Base-by-base conservation (phyloP, 1,140 invertebrate genomes). In the Zaprionus nigranus region DNA sequence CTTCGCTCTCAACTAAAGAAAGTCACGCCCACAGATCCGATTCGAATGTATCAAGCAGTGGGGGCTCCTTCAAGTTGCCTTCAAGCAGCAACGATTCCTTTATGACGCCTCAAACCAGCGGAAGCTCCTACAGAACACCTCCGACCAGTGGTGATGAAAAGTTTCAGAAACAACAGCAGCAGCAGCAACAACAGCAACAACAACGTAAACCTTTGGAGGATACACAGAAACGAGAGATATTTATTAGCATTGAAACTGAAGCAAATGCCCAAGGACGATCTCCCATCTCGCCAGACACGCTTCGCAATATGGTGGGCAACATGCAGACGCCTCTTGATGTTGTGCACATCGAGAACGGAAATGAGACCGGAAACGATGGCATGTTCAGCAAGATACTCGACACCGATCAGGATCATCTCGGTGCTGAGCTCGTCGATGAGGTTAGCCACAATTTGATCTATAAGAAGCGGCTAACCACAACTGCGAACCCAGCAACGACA, bases 161-260 rank as follows among this genome's bases (percentile, higher is more conserved):
- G 20, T 30, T 75, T 56, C 67, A 46, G 7, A 1, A 17, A 9
- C n/a, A 46, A 7, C 51, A 63, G 28, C 17, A 22, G 36, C 61
- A 26, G 40, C 30, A 40, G 15, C 5, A 40, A 46, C 15, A 17
- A 54, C 51, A 17, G 36, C 26, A 17, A 59, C 53, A 17, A 28
- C 26, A 34, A 3, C 20, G 40, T 46, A 7, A 69, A 59, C 0
- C 1, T 1, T 28, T 38, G 20, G 76, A 73, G 7, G 79, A 91
- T 15, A 51, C 82, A 24, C 78, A 90, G 22, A 93, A 93, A 53
- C 81, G 90, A 22, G 92, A 93, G 58, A 92, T 93, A 5, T 93
- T 93, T 15, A 93, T 92, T 1, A 92, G 92, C 69, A 93, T 92
- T 54, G 92, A 93, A 56, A 93, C 88, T 4, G 86, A 92, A 60